phyloP scores from a whole-genome alignment of 2,113 vertebrate genomes.

The Azemiops feae region DNA sequence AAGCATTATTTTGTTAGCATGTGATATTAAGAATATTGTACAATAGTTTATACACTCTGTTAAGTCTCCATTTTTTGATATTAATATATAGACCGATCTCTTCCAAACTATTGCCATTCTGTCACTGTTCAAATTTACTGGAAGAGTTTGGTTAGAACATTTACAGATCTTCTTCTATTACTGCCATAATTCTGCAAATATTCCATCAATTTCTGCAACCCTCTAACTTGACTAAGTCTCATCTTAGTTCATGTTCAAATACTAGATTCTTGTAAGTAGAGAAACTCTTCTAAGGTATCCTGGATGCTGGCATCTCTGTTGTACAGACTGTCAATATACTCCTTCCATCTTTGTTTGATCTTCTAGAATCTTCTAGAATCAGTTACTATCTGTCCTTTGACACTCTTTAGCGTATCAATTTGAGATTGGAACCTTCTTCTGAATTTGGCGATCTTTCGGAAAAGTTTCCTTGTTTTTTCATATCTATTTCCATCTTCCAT shows the following conservation, averaged over 20 bases:
- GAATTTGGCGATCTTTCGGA: neutral
- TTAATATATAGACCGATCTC: neutral
- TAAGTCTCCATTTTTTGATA: too few relatives aligned
- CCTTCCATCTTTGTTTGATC: neutral
- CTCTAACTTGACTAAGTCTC: neutral
- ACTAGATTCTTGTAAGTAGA: neutral
- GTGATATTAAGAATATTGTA: too few relatives aligned
- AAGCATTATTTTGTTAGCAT: too few relatives aligned
- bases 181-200: neutral
- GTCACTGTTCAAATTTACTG: neutral
- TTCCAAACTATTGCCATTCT: neutral
- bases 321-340: too few relatives aligned
- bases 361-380: neutral
- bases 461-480: neutral
- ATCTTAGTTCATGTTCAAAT: neutral
- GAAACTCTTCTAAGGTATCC: neutral
- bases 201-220: neutral
- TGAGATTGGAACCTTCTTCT: neutral
- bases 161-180: neutral
- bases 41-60: too few relatives aligned
- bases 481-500: neutral
- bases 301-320: neutral
- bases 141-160: neutral
- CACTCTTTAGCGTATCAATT: neutral
- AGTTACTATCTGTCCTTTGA: neutral